phyloP scores from a whole-genome alignment of 2,113 vertebrate species.

The Mungos mungo region DNA sequence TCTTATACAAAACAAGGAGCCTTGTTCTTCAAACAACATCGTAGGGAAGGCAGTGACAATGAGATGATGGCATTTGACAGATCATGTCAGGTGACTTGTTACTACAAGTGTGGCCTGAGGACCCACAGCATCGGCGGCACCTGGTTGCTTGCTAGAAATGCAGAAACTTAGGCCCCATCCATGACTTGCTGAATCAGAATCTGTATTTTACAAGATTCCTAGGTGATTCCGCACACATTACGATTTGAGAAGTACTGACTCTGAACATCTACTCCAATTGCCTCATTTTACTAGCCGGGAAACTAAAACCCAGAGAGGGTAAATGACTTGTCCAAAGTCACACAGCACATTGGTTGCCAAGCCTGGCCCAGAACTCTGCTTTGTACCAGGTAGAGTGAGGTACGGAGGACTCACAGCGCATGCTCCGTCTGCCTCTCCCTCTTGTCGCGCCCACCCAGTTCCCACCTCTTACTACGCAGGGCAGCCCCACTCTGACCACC shows the following conservation, averaged over 20 bases:
- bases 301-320: not conserved
- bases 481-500: not conserved
- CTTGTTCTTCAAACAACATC: not conserved
- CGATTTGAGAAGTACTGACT: not conserved
- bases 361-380: not conserved
- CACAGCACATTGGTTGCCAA: not conserved
- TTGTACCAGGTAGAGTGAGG: not conserved
- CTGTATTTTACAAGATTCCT: not conserved
- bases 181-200: not conserved
- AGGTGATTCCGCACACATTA: not conserved
- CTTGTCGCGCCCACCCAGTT: not conserved
- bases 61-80: not conserved
- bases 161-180: not conserved
- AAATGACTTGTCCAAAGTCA: not conserved
- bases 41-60: fast-evolving
- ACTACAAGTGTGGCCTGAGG: not conserved
- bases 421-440: not conserved
- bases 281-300: not conserved
- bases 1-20: not conserved
- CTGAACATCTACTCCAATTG: not conserved
- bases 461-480: too few species aligned
- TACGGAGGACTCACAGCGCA: not conserved
- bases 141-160: not conserved
- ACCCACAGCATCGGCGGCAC: fast-evolving
- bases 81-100: fast-evolving